These are phyloP conservation scores for Pipa parva DNA, from an alignment of 2,113 vertebrate genomes.

Conservation along the genomic window DNA sequence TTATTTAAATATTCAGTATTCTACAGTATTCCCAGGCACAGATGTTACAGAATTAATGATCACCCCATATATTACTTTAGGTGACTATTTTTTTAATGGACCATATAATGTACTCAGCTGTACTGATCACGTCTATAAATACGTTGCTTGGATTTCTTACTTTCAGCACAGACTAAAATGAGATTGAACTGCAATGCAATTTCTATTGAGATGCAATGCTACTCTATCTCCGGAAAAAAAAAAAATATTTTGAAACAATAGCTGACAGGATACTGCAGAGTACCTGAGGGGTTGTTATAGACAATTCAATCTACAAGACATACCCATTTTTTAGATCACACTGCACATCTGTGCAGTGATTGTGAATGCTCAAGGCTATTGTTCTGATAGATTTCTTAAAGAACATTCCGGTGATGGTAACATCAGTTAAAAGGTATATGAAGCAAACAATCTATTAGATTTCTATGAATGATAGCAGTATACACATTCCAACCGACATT, in stretches of 20 bases:
- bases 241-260: not conserved
- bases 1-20: too few relatives aligned
- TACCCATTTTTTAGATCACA: slow-evolving; percentile 4
- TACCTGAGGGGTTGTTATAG: not conserved
- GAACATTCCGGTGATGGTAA: slow-evolving; percentile 4
- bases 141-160: not conserved
- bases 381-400: slow-evolving; percentile 16
- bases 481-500: not conserved
- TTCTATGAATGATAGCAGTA: not conserved
- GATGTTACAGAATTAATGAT: too few relatives aligned
- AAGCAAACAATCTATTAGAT: not conserved
- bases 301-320: slow-evolving; percentile 5
- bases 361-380: slow-evolving; percentile 5
- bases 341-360: slow-evolving; percentile 3
- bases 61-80: too few relatives aligned
- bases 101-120: too few relatives aligned
- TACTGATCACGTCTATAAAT: too few relatives aligned
- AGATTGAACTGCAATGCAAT: not conserved
- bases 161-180: not conserved
- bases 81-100: too few relatives aligned
- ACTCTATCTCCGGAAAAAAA: not conserved
- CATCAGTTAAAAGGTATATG: slow-evolving; percentile 6
- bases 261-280: slow-evolving; percentile 1
- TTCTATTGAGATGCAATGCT: not conserved
- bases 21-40: too few relatives aligned